Conservation (phyloP, 2,888 invertebrate genomes). For the Melieria picta region DNA sequence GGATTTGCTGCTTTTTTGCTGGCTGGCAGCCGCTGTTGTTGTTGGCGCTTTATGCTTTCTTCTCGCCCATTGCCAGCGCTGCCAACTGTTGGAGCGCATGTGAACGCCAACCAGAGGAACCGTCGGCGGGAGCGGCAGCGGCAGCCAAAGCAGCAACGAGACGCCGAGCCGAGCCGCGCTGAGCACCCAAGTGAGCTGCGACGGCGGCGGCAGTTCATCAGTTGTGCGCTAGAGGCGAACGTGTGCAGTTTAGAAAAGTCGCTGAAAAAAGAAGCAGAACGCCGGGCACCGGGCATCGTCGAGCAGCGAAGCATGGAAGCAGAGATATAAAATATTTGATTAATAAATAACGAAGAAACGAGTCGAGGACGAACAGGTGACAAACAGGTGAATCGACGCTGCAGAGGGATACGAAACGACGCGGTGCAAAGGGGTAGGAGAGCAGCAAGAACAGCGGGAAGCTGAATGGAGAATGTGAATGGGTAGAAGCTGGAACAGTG, state of each 20-base stretch:
- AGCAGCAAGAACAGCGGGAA: too few species aligned
- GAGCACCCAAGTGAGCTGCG: background rate
- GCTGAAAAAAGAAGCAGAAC: background rate
- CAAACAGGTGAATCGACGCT: too few species aligned
- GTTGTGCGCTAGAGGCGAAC: constrained; percentile 57
- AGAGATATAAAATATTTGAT: too few species aligned
- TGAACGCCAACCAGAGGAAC: background rate
- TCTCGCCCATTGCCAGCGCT: background rate
- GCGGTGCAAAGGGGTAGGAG: too few species aligned
- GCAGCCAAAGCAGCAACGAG: constrained; percentile 2
- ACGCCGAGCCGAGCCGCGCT: constrained; percentile 8
- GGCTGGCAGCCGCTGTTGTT: background rate
- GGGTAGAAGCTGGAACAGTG: too few species aligned
- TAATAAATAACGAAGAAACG: too few species aligned
- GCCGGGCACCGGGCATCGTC: too few species aligned
- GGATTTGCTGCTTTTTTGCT: constrained; percentile 12
- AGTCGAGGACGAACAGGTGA: too few species aligned
- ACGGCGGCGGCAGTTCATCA: constrained; percentile 45
- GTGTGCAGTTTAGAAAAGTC: constrained; percentile 48
- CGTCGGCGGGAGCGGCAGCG: constrained; percentile 6
- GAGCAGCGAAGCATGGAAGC: too few species aligned
- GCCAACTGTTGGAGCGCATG: background rate
- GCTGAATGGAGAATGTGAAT: too few species aligned
- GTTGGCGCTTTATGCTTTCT: background rate
- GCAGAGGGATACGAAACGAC: too few species aligned